These are phyloP conservation scores for Embidobia sp. DNA, from an alignment of 2,888 invertebrate genomes.

Conservation along the genomic window DNA sequence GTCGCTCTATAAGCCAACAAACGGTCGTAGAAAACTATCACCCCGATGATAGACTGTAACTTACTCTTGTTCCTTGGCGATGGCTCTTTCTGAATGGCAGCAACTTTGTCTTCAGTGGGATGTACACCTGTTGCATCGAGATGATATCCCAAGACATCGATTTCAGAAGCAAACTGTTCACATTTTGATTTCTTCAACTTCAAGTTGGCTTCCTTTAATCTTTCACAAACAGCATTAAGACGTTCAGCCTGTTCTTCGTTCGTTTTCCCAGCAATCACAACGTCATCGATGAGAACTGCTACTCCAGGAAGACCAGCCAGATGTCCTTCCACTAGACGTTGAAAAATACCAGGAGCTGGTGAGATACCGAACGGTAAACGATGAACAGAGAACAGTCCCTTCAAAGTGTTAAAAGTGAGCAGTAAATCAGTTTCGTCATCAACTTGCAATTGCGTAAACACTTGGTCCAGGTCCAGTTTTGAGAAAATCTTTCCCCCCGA, in stretches of 20 bases:
- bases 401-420: constrained; percentile 1
- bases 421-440: constrained; percentile 4
- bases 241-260: background rate
- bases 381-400: constrained; percentile 41
- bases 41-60: background rate
- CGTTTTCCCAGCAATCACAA: constrained; percentile 19
- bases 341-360: constrained; percentile 54
- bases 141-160: constrained; percentile 6
- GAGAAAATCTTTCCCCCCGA: constrained; percentile 13
- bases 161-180: background rate
- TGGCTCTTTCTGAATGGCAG: constrained; percentile 1
- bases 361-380: constrained; percentile 68
- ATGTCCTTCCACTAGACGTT: constrained; percentile 56
- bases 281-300: constrained; percentile 21
- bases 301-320: constrained; percentile 10
- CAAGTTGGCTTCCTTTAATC: background rate
- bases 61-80: background rate
- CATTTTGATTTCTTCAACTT: constrained; percentile 14
- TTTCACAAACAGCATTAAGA: background rate
- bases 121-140: constrained; percentile 9
- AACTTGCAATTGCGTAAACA: constrained; percentile 15
- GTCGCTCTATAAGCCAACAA: background rate
- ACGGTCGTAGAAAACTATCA: constrained; percentile 4
- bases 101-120: constrained; percentile 1
- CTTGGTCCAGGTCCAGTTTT: constrained; percentile 21